Percentiles rank a stretch among this genome's conserved stretches.
These are phyloP conservation scores for Labrus mixtus DNA, from an alignment of 2,113 vertebrate genomes.

Conservation along the genomic window DNA sequence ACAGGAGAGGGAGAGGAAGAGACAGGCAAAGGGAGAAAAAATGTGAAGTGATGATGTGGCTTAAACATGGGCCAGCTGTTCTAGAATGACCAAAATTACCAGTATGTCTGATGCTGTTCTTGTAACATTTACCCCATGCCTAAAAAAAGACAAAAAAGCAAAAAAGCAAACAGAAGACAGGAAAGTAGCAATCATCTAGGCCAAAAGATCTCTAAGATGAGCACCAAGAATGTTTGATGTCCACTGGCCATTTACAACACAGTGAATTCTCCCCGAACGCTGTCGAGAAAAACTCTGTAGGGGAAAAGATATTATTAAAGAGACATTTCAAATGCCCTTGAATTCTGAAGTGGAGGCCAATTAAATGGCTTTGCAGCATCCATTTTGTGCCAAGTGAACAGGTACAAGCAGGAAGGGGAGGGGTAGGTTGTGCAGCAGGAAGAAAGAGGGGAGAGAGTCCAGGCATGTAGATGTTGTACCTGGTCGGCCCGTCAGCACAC, in stretches of 20 bases:
- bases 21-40: conserved; percentile 47
- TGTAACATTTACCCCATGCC: conserved; percentile 25
- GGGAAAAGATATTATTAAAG: conserved; percentile 63
- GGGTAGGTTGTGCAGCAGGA: conserved; percentile 46
- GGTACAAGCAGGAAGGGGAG: conserved; percentile 58
- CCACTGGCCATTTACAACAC: conserved; percentile 14
- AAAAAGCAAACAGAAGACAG: conserved; percentile 9
- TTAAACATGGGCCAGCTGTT: conserved; percentile 61
- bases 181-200: conserved; percentile 23
- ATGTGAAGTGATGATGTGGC: conserved; percentile 71
- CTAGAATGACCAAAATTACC: conserved; percentile 60
- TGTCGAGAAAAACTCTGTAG: conserved; percentile 34
- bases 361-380: conserved; percentile 76
- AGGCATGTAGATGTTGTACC: conserved; percentile 49
- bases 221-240: conserved; percentile 21
- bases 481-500: conserved; percentile 50
- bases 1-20: conserved; percentile 69
- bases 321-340: conserved; percentile 69
- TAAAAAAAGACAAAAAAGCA: conserved; percentile 11
- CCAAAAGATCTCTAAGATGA: conserved; percentile 35
- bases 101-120: conserved; percentile 31
- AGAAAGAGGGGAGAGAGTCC: conserved; percentile 28
- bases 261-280: conserved; percentile 19
- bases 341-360: conserved; percentile 70
- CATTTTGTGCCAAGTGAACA: conserved; percentile 77